Evolutionary conservation across 2,888 invertebrate species (phyloP).

Genomic region (Thereva unica): DNA sequence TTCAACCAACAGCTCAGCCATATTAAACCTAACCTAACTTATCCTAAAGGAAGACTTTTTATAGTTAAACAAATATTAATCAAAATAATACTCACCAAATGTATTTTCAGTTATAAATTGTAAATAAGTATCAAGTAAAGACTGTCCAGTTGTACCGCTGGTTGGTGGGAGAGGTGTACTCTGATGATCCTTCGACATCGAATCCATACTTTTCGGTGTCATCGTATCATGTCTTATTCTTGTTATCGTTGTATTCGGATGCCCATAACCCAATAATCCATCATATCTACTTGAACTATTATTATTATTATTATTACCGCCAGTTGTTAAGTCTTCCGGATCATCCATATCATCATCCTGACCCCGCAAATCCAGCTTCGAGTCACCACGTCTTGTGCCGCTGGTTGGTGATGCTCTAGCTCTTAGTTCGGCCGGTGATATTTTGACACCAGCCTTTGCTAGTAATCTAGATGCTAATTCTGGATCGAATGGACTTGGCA

Average conservation of each 20-base stretch:
- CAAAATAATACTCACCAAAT: conserved; percentile 61
- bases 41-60: no score
- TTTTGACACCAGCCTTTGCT: conserved; percentile 87
- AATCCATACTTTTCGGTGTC: conserved; percentile 69
- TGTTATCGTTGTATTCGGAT: conserved; percentile 68
- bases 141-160: conserved; percentile 69
- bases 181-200: conserved; percentile 64
- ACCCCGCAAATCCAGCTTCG: conserved; percentile 76
- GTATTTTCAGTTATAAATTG: conserved; percentile 87
- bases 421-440: conserved; percentile 79
- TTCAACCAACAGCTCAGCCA: no score
- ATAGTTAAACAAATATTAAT: neutral
- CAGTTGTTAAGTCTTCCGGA: conserved; percentile 79
- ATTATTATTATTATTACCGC: conserved; percentile 52
- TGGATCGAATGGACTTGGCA: conserved; percentile 91
- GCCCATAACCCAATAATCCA: conserved; percentile 56
- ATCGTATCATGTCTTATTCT: conserved; percentile 67
- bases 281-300: conserved; percentile 55
- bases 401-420: conserved; percentile 83
- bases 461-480: conserved; percentile 83
- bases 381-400: conserved; percentile 75
- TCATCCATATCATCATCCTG: conserved; percentile 71
- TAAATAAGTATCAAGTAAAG: conserved; percentile 83
- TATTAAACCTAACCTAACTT: no score
- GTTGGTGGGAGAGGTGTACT: conserved; percentile 71